Evolutionary conservation across 2,113 vertebrate species (phyloP).

Genomic region (Harpagus bidentatus): DNA sequence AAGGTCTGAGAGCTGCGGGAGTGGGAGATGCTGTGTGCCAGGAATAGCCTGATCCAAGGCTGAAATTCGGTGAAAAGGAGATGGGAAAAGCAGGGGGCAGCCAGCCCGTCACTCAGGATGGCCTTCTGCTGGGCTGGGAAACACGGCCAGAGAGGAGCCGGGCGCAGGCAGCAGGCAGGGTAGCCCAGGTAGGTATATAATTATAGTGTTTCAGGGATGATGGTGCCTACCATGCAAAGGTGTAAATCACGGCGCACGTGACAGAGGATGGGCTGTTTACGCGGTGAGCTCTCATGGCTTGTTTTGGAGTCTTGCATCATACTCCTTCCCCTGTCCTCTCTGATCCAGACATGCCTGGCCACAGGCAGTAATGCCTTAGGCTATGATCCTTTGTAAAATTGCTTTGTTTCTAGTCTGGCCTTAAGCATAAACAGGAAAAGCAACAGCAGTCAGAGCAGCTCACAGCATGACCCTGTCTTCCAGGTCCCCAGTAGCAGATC

Average conservation of each 20-base stretch:
- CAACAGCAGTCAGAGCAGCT: not conserved
- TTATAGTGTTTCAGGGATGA: accelerated
- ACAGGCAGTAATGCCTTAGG: not conserved
- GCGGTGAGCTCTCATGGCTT: accelerated
- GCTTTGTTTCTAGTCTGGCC: slow-evolving; percentile 22
- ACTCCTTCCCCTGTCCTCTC: not conserved
- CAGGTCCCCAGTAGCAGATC: not conserved
- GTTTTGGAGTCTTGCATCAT: not conserved
- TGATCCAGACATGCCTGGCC: slow-evolving; percentile 37
- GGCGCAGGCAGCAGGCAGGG: accelerated
- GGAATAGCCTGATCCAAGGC: not conserved
- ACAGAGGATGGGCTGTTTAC: not conserved
- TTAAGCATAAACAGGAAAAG: slow-evolving; percentile 50
- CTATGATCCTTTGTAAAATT: not conserved
- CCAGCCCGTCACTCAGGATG: not conserved
- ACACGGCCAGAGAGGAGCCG: not conserved
- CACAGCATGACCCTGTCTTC: not conserved
- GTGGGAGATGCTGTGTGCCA: accelerated
- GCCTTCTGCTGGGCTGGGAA: not conserved
- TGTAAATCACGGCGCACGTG: accelerated
- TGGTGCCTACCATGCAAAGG: not conserved
- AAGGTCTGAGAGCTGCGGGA: not conserved
- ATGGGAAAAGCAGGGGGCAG: not conserved
- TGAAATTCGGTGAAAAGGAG: not conserved
- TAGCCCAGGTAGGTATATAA: accelerated